These are phyloP conservation scores for Syngnathus floridae DNA, from an alignment of 2,113 vertebrate genomes.

Conservation along the genomic window DNA sequence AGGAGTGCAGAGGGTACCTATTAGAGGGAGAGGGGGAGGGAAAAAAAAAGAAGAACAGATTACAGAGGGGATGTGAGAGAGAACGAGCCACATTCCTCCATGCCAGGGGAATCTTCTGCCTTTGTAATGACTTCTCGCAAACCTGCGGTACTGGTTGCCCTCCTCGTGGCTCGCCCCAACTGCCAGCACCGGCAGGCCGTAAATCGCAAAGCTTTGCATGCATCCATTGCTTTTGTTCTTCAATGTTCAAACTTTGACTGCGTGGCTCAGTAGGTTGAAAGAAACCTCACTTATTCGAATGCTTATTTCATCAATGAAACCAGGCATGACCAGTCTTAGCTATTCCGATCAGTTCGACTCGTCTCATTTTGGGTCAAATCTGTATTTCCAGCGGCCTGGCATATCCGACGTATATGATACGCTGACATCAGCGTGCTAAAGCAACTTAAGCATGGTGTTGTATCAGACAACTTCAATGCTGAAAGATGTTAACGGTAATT, in stretches of 20 bases:
- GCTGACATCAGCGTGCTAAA: too few relatives aligned
- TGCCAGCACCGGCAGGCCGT: neutral
- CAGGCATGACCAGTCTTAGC: too few relatives aligned
- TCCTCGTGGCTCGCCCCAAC: slow-evolving; percentile 1
- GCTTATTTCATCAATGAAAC: too few relatives aligned
- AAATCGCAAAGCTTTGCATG: neutral
- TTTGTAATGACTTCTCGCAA: slow-evolving; percentile 6
- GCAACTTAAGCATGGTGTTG: too few relatives aligned
- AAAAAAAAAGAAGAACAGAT: slow-evolving; percentile 30
- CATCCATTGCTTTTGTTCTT: neutral
- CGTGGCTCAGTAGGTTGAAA: neutral
- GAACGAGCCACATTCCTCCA: slow-evolving; percentile 37
- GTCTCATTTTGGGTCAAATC: too few relatives aligned
- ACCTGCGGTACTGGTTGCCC: slow-evolving; percentile 29
- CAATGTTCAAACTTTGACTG: neutral
- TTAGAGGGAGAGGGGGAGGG: slow-evolving; percentile 22
- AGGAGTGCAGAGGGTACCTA: slow-evolving; percentile 40
- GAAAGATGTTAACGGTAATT: too few relatives aligned
- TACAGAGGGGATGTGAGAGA: slow-evolving; percentile 24
- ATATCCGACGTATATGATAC: too few relatives aligned
- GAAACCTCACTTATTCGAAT: too few relatives aligned
- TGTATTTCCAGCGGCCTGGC: too few relatives aligned
- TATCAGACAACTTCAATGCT: too few relatives aligned
- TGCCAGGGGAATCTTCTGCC: slow-evolving; percentile 25
- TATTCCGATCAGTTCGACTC: too few relatives aligned